A percentile compares a stretch with the other conserved stretches of the same genome.
phyloP scores from a whole-genome alignment of 2,113 vertebrate species.

The Bucco capensis region DNA sequence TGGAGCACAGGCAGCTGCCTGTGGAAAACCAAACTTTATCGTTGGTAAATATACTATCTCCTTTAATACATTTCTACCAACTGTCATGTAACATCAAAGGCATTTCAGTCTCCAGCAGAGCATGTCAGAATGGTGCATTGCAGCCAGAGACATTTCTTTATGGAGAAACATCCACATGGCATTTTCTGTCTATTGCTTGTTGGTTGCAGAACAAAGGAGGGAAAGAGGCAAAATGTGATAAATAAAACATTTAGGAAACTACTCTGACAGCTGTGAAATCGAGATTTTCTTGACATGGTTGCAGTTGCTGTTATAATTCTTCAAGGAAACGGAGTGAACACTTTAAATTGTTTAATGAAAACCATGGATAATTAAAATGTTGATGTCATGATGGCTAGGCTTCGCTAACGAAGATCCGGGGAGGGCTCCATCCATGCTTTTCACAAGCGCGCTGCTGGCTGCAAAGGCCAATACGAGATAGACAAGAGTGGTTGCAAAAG shows the following conservation, averaged over 20 bases:
- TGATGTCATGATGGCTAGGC: too few relatives aligned
- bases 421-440: too few relatives aligned
- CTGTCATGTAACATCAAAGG: not conserved
- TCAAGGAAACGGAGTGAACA: not conserved
- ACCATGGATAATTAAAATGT: not conserved
- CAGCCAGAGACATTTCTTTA: not conserved
- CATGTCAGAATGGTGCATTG: not conserved
- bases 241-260: not conserved
- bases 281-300: not conserved
- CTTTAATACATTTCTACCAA: not conserved
- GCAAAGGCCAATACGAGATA: too few relatives aligned
- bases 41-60: not conserved
- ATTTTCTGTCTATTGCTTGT: not conserved
- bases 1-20: not conserved
- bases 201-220: not conserved
- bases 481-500: too few relatives aligned
- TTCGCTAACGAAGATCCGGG: too few relatives aligned
- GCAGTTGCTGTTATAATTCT: not conserved
- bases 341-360: not conserved
- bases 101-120: not conserved
- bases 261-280: not conserved
- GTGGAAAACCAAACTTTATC: not conserved
- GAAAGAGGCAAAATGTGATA: not conserved
- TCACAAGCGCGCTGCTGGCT: too few relatives aligned
- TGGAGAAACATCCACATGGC: not conserved